Percentiles rank a stretch among this genome's conserved stretches.
Conservation (phyloP, 92 coral and sea anemone species). For the Hydrozoanthus gracilis region DNA sequence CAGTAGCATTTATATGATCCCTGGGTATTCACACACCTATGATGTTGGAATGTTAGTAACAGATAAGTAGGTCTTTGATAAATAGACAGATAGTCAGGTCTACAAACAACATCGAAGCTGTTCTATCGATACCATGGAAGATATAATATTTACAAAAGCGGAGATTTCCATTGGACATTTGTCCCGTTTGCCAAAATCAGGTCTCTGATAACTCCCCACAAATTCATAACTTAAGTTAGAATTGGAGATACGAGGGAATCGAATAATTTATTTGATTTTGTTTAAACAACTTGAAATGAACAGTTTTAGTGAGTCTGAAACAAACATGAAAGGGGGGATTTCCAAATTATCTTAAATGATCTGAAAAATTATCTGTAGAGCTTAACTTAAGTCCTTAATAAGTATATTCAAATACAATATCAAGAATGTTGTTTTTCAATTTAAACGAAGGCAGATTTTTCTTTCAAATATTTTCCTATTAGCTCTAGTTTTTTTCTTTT, state of each 20-base stretch:
- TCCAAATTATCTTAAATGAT: neutral
- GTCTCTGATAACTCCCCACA: neutral
- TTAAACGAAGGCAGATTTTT: neutral
- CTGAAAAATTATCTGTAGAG: neutral
- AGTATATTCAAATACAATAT: neutral
- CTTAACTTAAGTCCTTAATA: neutral
- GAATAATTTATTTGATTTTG: neutral
- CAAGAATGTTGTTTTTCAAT: neutral
- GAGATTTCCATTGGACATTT: neutral
- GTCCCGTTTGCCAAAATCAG: neutral
- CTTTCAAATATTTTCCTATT: neutral
- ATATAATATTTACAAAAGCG: neutral
- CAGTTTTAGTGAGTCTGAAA: neutral
- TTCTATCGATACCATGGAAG: neutral
- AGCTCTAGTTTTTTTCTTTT: neutral
- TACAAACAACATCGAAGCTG: neutral
- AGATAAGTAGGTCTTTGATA: neutral
- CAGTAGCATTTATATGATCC: constrained; percentile 59
- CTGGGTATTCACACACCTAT: constrained; percentile 46
- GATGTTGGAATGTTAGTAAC: neutral
- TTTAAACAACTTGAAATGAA: neutral
- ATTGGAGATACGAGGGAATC: neutral
- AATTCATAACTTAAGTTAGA: neutral
- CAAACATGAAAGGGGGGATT: neutral
- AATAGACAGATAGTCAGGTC: neutral